phyloP scores from a whole-genome alignment of 2,113 vertebrate genomes.

The Scomber colias region DNA sequence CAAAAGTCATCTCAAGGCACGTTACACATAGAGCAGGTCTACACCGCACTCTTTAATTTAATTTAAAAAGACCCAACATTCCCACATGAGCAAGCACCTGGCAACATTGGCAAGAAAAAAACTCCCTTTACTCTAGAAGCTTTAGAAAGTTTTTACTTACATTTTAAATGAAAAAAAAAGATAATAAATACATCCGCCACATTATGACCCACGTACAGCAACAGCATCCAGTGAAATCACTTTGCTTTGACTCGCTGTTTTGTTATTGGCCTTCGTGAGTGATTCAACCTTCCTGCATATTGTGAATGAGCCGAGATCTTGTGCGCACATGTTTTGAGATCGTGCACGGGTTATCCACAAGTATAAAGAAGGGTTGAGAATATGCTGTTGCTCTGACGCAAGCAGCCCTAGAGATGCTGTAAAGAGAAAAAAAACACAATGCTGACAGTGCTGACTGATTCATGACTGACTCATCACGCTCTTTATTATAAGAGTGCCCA shows the following conservation, averaged over 20 bases:
- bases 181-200: background rate
- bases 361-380: background rate
- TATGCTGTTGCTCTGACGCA: slow-evolving; percentile 5
- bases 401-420: background rate
- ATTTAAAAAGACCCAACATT: no score
- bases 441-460: slow-evolving; percentile 8
- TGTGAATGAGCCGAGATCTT: slow-evolving; percentile 6
- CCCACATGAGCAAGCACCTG: no score
- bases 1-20: no score
- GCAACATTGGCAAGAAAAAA: no score
- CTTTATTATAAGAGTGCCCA: background rate
- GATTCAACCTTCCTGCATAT: slow-evolving; percentile 21
- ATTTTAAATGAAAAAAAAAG: background rate
- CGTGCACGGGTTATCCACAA: background rate
- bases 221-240: background rate
- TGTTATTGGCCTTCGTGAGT: background rate
- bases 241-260: slow-evolving; percentile 1
- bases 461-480: slow-evolving; percentile 29
- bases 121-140: background rate
- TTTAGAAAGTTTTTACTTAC: background rate
- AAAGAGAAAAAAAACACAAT: background rate
- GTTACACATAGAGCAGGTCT: no score
- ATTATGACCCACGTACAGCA: background rate
- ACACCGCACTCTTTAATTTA: no score
- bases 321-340: background rate